Base-by-base conservation (phyloP, 2,888 invertebrate genomes). In the Agonopterix alstromeriana region DNA sequence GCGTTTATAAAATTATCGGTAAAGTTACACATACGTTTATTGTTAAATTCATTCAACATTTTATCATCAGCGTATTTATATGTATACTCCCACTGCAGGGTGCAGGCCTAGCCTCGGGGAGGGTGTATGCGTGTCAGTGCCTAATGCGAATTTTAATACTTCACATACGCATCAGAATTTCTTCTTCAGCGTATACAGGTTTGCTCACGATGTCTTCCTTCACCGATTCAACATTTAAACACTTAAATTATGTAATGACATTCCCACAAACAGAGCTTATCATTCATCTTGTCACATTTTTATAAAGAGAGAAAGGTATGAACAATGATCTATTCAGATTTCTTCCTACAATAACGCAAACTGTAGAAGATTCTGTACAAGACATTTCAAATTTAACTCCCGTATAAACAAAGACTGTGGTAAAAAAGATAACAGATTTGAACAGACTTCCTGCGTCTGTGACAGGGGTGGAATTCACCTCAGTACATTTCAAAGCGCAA, bases 351-450 rank as follows among this genome's bases (percentile, higher is more conserved):
- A 54, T 50, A 59, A 53, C 49, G 52, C 64, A 72, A 77, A 76
- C 74, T 67, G 70, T 67, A 63, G 65, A 77, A 76, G 77, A 77
- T 78, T 76, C 78, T 77, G 75, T 73, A 45, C 45, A 45, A 65
- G 59, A 66, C 63, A 70, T 70, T 75, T 76, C 76, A 77, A 74
- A 78, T 76, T 66, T 65, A 71, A 76, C 76, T 81, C 78, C 77
- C 71, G 77, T 77, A 77, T 74, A 82, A 80, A 84, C 79, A 80
- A 74, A 73, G 57, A 63, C 58, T 70, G 70, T 56, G 69, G 70
- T 75, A 80, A 83, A 83, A 87, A 84, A 81, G 69, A 78, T 71
- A 10, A 82, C 87, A 88, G 88, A 86, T 86, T 83, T 81, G 73
- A 66, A 80, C 70, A 58, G 67, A 87, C 87, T 85, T 87, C 88